These are phyloP conservation scores for Oopsacas minuta DNA, from an alignment of 37 sponge, comb jelly and placozoan genomes.

Conservation along the genomic window DNA sequence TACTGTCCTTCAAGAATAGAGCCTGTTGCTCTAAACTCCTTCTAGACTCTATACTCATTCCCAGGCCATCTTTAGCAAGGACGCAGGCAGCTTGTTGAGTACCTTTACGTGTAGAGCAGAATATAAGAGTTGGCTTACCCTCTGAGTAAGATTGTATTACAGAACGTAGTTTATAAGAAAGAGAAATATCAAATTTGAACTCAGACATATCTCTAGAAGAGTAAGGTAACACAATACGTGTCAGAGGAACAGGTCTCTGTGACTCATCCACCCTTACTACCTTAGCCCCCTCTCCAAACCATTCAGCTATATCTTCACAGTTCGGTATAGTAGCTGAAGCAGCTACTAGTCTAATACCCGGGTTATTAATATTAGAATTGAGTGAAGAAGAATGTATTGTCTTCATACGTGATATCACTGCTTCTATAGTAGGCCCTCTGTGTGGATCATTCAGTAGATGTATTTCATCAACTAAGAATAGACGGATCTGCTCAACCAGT, in stretches of 20 bases:
- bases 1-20: conserved; percentile 55
- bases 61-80: conserved; percentile 76
- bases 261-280: conserved; percentile 70
- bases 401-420: conserved; percentile 97
- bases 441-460: conserved; percentile 88
- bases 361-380: background rate
- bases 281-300: background rate
- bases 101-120: conserved; percentile 93
- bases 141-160: conserved; percentile 84
- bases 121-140: conserved; percentile 84
- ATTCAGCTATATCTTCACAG: conserved; percentile 55
- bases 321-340: conserved; percentile 98
- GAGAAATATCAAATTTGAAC: conserved; percentile 87
- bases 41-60: conserved; percentile 60
- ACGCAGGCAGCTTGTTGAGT: conserved; percentile 84
- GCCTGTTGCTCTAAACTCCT: conserved; percentile 39
- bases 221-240: conserved; percentile 82
- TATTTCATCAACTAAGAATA: conserved; percentile 94
- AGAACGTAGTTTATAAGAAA: conserved; percentile 73
- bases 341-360: conserved; percentile 68
- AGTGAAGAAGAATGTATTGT: conserved; percentile 58
- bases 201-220: conserved; percentile 46
- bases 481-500: conserved; percentile 61
- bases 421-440: conserved; percentile 93
- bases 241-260: conserved; percentile 81